phyloP scores from a whole-genome alignment of 2,888 invertebrate species.

The Autographa gamma region DNA sequence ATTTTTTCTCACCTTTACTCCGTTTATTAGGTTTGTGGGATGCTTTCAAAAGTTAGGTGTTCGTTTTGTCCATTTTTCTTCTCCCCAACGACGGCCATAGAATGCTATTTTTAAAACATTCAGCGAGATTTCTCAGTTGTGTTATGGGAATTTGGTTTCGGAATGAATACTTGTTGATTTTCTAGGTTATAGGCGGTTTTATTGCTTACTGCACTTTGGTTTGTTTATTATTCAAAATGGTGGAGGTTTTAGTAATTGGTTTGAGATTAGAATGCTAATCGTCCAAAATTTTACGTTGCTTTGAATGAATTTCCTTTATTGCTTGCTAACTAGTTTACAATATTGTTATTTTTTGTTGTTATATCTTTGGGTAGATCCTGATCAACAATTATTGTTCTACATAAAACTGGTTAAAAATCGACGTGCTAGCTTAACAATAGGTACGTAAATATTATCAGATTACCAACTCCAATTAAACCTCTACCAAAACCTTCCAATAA shows the following conservation, averaged over 20 bases:
- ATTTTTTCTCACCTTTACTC: slow-evolving; percentile 1
- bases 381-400: not conserved
- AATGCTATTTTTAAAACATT: slow-evolving; percentile 57
- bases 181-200: slow-evolving; percentile 24
- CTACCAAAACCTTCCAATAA: slow-evolving; percentile 11
- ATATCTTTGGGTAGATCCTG: too few relatives aligned
- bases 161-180: slow-evolving; percentile 57
- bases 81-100: slow-evolving; percentile 55
- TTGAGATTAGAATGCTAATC: not conserved
- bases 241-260: not conserved
- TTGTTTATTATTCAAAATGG: not conserved
- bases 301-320: not conserved
- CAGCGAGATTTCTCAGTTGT: slow-evolving; percentile 51
- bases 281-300: not conserved
- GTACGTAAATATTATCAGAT: not conserved
- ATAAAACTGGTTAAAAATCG: not conserved
- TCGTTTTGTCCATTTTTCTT: slow-evolving; percentile 66
- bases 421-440: not conserved
- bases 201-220: not conserved
- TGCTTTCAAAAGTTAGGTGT: slow-evolving; percentile 68
- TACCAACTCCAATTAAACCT: not conserved
- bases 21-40: slow-evolving; percentile 47
- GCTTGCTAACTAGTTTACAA: not conserved
- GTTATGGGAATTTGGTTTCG: slow-evolving; percentile 51
- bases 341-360: not conserved